A percentile compares a stretch with the other conserved stretches of the same genome.
Evolutionary conservation across 2,888 invertebrate genomes (phyloP).

Genomic region (Calliscelio sp.): DNA sequence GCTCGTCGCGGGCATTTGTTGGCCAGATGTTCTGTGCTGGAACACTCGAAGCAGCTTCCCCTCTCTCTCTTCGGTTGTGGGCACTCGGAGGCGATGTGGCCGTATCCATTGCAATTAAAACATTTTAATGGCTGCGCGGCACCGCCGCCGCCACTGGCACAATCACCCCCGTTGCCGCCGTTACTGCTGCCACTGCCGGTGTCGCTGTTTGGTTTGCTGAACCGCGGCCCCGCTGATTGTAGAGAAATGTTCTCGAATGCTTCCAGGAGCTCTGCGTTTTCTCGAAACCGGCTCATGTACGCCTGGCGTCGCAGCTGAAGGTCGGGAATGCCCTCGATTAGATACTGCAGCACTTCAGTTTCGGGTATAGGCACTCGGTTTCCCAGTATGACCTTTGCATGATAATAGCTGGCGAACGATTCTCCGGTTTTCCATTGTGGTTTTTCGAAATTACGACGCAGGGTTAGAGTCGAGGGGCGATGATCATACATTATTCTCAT

Average conservation of each 20-base stretch:
- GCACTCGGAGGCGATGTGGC: background rate
- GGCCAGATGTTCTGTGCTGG: too few species aligned
- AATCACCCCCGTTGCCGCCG: too few species aligned
- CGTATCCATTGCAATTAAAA: background rate
- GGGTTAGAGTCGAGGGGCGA: background rate
- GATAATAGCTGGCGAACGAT: background rate
- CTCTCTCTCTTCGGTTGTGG: background rate
- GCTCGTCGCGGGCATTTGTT: too few species aligned
- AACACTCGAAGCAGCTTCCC: background rate
- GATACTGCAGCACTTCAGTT: background rate
- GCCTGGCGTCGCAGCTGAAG: background rate
- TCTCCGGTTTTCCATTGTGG: slow-evolving; percentile 4
- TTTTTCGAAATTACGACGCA: slow-evolving; percentile 5
- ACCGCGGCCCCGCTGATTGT: background rate
- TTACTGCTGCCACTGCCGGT: background rate
- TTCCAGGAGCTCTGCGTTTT: background rate
- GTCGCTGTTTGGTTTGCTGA: background rate
- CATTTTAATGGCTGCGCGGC: too few species aligned
- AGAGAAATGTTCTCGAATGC: background rate
- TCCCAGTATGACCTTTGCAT: slow-evolving; percentile 1
- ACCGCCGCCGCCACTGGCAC: too few species aligned
- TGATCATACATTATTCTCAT: background rate
- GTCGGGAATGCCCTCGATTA: background rate
- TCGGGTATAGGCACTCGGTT: slow-evolving; percentile 13
- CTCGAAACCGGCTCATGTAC: background rate